Conservation (phyloP, 2,113 vertebrate species). For the Bungarus multicinctus region DNA sequence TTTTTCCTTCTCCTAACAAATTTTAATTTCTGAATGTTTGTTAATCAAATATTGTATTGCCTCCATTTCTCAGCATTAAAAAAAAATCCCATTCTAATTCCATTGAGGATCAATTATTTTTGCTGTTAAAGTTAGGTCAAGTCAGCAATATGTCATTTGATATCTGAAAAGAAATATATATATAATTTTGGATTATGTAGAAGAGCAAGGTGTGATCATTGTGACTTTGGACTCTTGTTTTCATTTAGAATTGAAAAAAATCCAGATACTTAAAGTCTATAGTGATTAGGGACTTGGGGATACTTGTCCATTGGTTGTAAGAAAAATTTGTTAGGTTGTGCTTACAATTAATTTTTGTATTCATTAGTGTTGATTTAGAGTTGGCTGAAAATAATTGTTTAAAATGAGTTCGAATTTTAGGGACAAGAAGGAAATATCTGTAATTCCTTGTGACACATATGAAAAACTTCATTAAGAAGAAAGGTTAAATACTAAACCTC, state of each 20-base stretch:
- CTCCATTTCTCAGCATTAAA: background rate
- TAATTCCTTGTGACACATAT: slow-evolving; percentile 32
- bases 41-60: background rate
- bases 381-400: slow-evolving; percentile 22
- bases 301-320: background rate
- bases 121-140: background rate
- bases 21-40: background rate
- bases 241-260: background rate
- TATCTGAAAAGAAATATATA: background rate
- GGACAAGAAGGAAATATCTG: slow-evolving; percentile 7
- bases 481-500: slow-evolving; percentile 20
- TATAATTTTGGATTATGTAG: background rate
- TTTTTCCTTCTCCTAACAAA: background rate
- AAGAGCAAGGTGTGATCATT: background rate
- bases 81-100: background rate
- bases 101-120: background rate
- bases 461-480: slow-evolving; percentile 31
- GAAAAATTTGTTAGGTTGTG: background rate
- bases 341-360: background rate
- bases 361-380: background rate
- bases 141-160: background rate
- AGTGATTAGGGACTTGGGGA: background rate
- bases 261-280: background rate
- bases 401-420: slow-evolving; percentile 27
- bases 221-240: background rate